These are phyloP conservation scores for Petromus typicus DNA, from an alignment of 2,113 vertebrate species.

Conservation along the genomic window DNA sequence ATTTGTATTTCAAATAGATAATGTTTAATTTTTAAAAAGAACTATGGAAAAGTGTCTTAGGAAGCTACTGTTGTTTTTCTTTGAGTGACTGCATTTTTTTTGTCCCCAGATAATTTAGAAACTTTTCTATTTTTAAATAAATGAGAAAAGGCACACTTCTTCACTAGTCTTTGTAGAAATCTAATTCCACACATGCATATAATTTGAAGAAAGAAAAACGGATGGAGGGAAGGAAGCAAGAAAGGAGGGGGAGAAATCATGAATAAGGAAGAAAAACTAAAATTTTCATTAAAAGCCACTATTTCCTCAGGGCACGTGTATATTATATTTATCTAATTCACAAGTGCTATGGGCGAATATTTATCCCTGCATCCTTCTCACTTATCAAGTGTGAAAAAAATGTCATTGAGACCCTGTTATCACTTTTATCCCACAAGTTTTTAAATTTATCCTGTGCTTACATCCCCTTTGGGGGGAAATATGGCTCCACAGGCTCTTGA, in stretches of 20 bases:
- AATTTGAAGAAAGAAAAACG: neutral
- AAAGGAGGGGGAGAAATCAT: neutral
- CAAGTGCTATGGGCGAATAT: constrained; percentile 1
- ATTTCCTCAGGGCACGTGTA: neutral
- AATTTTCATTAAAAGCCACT: constrained; percentile 5
- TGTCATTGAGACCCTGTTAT: constrained; percentile 33
- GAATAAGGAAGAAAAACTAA: neutral
- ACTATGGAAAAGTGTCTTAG: neutral
- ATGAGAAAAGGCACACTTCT: constrained; percentile 3
- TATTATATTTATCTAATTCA: constrained; percentile 35
- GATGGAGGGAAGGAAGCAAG: neutral
- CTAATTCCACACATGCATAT: neutral
- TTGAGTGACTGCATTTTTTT: neutral
- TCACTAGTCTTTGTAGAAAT: constrained; percentile 27
- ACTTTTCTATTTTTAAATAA: constrained; percentile 24
- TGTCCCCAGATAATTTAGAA: neutral
- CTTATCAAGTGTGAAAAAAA: constrained; percentile 3
- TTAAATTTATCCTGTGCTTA: constrained; percentile 43
- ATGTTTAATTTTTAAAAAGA: constrained; percentile 14
- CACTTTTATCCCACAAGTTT: constrained; percentile 47
- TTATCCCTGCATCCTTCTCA: constrained; percentile 30
- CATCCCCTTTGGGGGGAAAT: neutral
- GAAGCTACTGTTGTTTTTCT: neutral
- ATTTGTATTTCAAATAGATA: constrained; percentile 41
- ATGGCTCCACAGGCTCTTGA: neutral